These are phyloP conservation scores for Drosophila lacicola DNA, from an alignment of 2,888 invertebrate species.

Conservation along the genomic window DNA sequence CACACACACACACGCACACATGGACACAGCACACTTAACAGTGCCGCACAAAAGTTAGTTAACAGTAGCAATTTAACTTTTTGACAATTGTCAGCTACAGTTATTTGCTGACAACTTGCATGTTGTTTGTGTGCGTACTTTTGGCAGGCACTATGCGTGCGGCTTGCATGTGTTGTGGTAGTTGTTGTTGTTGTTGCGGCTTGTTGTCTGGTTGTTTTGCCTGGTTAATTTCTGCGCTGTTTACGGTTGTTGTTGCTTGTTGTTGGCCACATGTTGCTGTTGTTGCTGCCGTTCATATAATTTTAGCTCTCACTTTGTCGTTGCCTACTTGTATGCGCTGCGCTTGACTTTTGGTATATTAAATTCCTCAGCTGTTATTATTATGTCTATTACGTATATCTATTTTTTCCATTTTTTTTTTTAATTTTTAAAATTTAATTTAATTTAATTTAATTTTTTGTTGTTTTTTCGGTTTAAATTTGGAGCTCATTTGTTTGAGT, in stretches of 20 bases:
- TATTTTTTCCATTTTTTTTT: slow-evolving; percentile 1
- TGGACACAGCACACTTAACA: slow-evolving; percentile 11
- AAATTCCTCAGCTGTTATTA: slow-evolving; percentile 1
- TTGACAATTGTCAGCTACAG: neutral
- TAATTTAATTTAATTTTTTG: slow-evolving; percentile 15
- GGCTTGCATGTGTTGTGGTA: neutral
- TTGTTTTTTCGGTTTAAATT: neutral
- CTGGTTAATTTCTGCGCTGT: slow-evolving; percentile 4
- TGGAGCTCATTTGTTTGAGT: neutral
- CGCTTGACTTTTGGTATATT: neutral
- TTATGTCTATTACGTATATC: neutral
- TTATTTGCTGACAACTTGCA: slow-evolving; percentile 2
- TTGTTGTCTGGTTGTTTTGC: slow-evolving; percentile 6
- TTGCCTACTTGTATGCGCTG: slow-evolving; percentile 44
- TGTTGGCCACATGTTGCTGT: slow-evolving; percentile 22
- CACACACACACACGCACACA: no score
- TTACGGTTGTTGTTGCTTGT: slow-evolving; percentile 6
- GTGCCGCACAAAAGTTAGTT: slow-evolving; percentile 33
- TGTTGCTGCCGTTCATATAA: slow-evolving; percentile 3
- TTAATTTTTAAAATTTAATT: slow-evolving; percentile 10
- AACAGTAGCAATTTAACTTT: slow-evolving; percentile 8
- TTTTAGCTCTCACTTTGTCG: neutral
- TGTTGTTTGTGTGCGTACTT: slow-evolving; percentile 9
- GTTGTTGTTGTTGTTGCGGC: slow-evolving; percentile 20
- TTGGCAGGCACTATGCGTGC: slow-evolving; percentile 13